Conservation (phyloP, 2,797 vertebrate species). For the Spinus pinus region DNA sequence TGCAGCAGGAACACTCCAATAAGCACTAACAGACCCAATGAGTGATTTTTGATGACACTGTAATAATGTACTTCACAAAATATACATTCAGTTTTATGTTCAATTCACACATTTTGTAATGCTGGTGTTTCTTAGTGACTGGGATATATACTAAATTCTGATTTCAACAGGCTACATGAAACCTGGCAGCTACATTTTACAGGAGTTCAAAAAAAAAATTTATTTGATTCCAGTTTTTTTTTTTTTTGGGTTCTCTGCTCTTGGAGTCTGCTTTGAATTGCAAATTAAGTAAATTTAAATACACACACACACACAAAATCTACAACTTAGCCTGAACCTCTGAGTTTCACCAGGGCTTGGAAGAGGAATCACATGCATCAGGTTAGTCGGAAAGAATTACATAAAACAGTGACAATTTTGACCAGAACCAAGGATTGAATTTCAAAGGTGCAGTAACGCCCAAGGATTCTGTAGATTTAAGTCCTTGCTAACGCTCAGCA, state of each 20-base stretch:
- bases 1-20: conserved; percentile 15
- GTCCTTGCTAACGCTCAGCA: not conserved
- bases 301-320: not conserved
- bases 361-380: not conserved
- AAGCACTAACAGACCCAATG: not conserved
- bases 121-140: not conserved
- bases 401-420: conserved; percentile 1
- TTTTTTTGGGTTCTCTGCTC: not conserved
- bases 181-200: not conserved
- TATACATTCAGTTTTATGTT: conserved; percentile 17
- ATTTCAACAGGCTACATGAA: conserved; percentile 7
- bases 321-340: not conserved
- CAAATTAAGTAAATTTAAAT: conserved; percentile 10
- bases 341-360: not conserved
- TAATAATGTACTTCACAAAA: conserved; percentile 38
- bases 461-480: not conserved
- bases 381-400: not conserved
- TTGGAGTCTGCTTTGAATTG: conserved; percentile 27
- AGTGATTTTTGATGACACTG: conserved; percentile 27
- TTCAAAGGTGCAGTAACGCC: not conserved
- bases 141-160: not conserved
- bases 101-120: conserved; percentile 17
- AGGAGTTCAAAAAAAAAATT: not conserved
- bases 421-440: not conserved
- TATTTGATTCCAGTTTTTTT: not conserved